Base-by-base conservation (phyloP, 2,113 vertebrate species). In the Notothenia rossii region DNA sequence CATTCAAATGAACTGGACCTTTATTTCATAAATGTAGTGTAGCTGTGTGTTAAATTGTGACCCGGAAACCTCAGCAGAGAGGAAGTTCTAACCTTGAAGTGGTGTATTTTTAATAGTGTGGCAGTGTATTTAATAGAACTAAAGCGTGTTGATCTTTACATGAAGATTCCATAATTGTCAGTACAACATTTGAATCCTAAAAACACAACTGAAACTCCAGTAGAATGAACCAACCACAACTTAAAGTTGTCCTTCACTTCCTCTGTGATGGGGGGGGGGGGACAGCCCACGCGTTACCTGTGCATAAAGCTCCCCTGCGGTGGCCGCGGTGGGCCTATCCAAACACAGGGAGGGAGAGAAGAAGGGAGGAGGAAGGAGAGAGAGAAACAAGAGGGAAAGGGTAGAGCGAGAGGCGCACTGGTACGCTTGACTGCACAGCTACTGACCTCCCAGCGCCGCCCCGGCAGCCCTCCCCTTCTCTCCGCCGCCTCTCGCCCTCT, bases 401-500 rank as follows among this genome's bases (percentile, higher is more conserved):
- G 75, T 83, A 67, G 89, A 78, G 88, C 29, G 71, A 81, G 88
- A 89, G 87, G 84, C 85, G 48, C 72, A 78, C 81, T 91, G 81
- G 77, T 89, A 95, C 60, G 93, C 94, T 91, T 93, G 91, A 60
- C 79, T 82, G 91, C 92, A 85, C 94, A 63, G 50, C 77, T 84
- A 90, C 92, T 80, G 91, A 93, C 93, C 92, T 95, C 92, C 93
- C 93, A 83, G 86, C 69, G 72, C 84, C 70, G 77, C 81, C 87
- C 88, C 63, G 55, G 79, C 84, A 79, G 65, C 79, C 75, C 81
- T 54, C 22, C 50, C 56, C 18, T 77, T n/a, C 48, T 18, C 64
- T 51, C 12, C 83, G 29, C 87, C 77, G 75, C 84, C 85, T 79
- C 82, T 88, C 73, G 59, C 82, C 83, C 92, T 89, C 85, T 75